Base-by-base conservation (phyloP, 2,888 invertebrate species). In the Hirtodrosophila histrioides region DNA sequence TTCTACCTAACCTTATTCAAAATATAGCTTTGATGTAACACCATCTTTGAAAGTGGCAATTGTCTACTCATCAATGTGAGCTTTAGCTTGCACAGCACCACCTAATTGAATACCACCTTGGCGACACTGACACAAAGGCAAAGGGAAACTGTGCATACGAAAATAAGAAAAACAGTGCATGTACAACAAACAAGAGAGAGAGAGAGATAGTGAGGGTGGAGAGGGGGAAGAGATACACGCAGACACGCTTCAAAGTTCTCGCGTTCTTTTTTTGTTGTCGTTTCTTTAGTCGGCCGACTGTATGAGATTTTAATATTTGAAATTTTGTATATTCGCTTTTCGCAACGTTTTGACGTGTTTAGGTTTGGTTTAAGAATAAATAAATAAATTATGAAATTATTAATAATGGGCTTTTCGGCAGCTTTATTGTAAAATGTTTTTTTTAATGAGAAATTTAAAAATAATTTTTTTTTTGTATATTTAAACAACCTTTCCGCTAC, bases 71-170 rank as follows among this genome's bases (percentile, higher is more conserved):
- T 1, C 1, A 17, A 17, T 17, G 17, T 17, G 17, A 27, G 6
- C 27, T 5, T 6, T 27, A 27, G 27, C 27, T 27, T 27, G 27
- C 27, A 27, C 3, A 3, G 27, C 27, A 27, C 31, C 31, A 31
- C n/a, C 39, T 8, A 7, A 12, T 9, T 24, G 17, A 11, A 31
- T 31, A 4, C 4, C 31, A 31, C 8, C 9, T 31, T 31, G 31
- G 31, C 9, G 31, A 43, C 45, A 57, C 57, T 45, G 54, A 68
- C 45, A 70, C 64, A 78, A 68, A 75, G 36, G 44, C 65, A 65
- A 57, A 69, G 64, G 60, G 62, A 75, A 70, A 79, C 75, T 54
- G 64, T 75, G 70, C 62, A 83, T 75, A 64, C 9, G 9, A 31
- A 31, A 27, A 27, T 27, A 27, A 51, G 24, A 65, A 66, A 62